Percentiles rank a stretch among this genome's conserved stretches.
These are phyloP conservation scores for Caranx melampygus DNA, from an alignment of 2,113 vertebrate species.

Conservation along the genomic window DNA sequence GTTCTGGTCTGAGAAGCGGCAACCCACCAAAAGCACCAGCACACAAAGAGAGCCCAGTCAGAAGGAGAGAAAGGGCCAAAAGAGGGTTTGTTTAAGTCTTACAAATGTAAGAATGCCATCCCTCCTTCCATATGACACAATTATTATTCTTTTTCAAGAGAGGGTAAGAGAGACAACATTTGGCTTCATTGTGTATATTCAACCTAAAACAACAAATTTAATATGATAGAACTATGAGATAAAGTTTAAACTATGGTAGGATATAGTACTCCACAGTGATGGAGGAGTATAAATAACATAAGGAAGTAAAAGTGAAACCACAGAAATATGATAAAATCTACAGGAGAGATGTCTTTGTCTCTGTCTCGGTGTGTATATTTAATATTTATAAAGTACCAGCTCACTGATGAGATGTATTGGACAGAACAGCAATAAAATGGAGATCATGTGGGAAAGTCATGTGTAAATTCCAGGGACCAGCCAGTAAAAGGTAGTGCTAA, in stretches of 20 bases:
- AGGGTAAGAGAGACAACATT: conserved; percentile 13
- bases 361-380: neutral
- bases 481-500: neutral
- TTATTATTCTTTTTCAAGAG: conserved; percentile 44
- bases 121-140: conserved; percentile 31
- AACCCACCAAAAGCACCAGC: conserved; percentile 30
- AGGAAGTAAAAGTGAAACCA: conserved; percentile 19
- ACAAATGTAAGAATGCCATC: conserved; percentile 42
- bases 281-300: neutral
- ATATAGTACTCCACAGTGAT: neutral
- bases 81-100: conserved; percentile 29
- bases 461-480: conserved; percentile 1
- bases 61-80: neutral
- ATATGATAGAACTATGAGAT: neutral
- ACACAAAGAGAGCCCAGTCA: conserved; percentile 46
- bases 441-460: neutral
- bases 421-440: conserved; percentile 7
- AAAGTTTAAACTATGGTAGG: neutral
- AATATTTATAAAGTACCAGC: neutral
- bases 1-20: conserved; percentile 49
- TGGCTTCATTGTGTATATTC: conserved; percentile 5
- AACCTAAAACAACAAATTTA: conserved; percentile 24
- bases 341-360: neutral
- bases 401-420: conserved; percentile 4
- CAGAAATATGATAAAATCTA: neutral